These are phyloP conservation scores for Agrilus planipennis DNA, from an alignment of 1,140 invertebrate genomes.

Conservation along the genomic window DNA sequence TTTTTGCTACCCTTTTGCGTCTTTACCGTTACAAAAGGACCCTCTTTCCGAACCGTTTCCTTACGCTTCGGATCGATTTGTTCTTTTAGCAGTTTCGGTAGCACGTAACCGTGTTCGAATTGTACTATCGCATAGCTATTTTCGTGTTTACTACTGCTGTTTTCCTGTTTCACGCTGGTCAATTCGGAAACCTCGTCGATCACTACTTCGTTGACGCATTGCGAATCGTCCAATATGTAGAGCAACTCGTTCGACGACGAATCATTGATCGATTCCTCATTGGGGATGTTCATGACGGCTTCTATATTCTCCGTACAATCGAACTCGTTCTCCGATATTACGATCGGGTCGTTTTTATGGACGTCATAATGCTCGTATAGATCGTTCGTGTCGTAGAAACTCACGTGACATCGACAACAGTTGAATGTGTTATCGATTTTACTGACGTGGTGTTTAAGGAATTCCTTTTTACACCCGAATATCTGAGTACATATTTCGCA, in stretches of 20 bases:
- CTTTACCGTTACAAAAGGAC: not conserved
- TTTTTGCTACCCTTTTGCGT: not conserved
- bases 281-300: constrained; percentile 17
- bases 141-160: too few relatives aligned
- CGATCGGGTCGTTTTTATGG: constrained; percentile 16
- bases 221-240: constrained; percentile 26
- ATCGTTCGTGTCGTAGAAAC: constrained; percentile 19
- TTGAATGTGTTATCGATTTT: constrained; percentile 17
- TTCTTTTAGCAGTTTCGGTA: constrained; percentile 14
- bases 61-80: constrained; percentile 11
- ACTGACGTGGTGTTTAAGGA: constrained; percentile 24
- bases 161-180: constrained; percentile 7
- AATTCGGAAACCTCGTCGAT: constrained; percentile 19
- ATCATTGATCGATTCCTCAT: constrained; percentile 13
- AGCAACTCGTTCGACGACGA: constrained; percentile 21
- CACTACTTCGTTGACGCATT: constrained; percentile 27
- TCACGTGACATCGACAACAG: constrained; percentile 25
- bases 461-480: constrained; percentile 20
- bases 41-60: constrained; percentile 9
- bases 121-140: constrained; percentile 16
- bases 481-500: constrained; percentile 15
- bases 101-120: constrained; percentile 30
- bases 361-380: constrained; percentile 26
- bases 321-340: constrained; percentile 9
- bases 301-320: constrained; percentile 11